Evolutionary conservation across 2,797 vertebrate species (phyloP).

Genomic region (Hippopotamyrus pictus): DNA sequence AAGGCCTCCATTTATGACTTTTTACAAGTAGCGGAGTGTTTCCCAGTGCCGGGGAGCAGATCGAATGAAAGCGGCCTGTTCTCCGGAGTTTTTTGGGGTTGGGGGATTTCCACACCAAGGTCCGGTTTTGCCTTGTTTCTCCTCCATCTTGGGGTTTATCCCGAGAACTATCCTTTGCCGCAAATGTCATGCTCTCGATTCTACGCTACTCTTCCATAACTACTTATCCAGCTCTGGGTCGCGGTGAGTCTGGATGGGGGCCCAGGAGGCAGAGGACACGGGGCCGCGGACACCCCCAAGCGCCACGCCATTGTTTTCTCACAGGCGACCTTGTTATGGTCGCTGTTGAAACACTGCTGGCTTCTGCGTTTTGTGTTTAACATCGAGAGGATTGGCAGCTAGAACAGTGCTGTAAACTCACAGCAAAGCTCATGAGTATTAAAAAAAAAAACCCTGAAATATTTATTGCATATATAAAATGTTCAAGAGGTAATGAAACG

Average conservation of each 20-base stretch:
- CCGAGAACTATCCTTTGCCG: not conserved
- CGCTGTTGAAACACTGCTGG: not conserved
- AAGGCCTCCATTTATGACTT: slow-evolving; percentile 36
- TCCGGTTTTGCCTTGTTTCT: not conserved
- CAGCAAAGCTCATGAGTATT: not conserved
- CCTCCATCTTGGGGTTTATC: not conserved
- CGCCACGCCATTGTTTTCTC: not conserved
- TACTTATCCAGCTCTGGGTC: not conserved
- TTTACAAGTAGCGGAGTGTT: slow-evolving; percentile 38
- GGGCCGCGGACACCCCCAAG: not conserved
- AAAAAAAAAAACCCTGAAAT: not conserved
- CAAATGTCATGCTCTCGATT: not conserved
- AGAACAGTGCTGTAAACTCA: not conserved
- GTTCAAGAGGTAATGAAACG: not conserved
- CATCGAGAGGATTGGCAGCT: not conserved
- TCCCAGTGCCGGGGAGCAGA: not conserved
- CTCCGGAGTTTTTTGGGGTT: not conserved
- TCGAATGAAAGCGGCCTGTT: not conserved
- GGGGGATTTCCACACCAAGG: not conserved
- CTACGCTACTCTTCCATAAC: not conserved
- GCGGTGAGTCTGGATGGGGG: not conserved
- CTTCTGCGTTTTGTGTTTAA: not conserved
- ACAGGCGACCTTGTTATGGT: not conserved
- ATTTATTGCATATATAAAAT: not conserved
- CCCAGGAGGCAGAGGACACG: not conserved